Conservation (phyloP, 2,113 vertebrate species). For the Mystacornis crossleyi region DNA sequence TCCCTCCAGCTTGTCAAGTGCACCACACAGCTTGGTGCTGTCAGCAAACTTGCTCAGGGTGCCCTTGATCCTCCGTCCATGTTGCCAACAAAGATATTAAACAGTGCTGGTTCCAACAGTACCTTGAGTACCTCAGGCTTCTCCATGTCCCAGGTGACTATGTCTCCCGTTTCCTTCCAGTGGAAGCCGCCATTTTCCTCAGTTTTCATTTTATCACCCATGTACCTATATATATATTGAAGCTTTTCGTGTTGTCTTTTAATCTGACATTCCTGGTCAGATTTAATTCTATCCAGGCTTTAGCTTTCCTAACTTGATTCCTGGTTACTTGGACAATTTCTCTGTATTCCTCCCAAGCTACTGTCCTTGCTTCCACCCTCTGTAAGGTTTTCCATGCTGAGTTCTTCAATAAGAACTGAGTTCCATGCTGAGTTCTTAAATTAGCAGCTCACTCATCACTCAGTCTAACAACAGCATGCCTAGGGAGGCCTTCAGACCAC, state of each 20-base stretch:
- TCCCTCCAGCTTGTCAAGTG: neutral
- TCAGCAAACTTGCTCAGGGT: neutral
- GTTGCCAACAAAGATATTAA: neutral
- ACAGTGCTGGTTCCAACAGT: neutral
- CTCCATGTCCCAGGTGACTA: neutral
- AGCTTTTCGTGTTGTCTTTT: neutral
- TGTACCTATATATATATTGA: fast-evolving
- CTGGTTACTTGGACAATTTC: neutral
- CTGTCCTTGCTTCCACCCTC: neutral
- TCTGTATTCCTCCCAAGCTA: neutral
- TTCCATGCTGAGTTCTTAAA: neutral
- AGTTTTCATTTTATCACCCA: neutral
- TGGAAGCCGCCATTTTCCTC: neutral
- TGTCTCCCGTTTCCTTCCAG: fast-evolving
- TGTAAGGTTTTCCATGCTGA: neutral
- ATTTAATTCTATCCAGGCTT: neutral
- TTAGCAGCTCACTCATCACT: neutral
- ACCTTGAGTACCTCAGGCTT: neutral
- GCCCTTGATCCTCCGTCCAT: fast-evolving
- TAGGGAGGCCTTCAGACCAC: neutral
- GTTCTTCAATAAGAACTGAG: neutral
- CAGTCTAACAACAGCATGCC: neutral
- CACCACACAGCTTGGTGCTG: neutral
- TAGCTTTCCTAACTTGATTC: neutral
- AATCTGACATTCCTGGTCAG: neutral